Base-by-base conservation (phyloP, 2,888 invertebrate species). In the Microctonus hyperodae region DNA sequence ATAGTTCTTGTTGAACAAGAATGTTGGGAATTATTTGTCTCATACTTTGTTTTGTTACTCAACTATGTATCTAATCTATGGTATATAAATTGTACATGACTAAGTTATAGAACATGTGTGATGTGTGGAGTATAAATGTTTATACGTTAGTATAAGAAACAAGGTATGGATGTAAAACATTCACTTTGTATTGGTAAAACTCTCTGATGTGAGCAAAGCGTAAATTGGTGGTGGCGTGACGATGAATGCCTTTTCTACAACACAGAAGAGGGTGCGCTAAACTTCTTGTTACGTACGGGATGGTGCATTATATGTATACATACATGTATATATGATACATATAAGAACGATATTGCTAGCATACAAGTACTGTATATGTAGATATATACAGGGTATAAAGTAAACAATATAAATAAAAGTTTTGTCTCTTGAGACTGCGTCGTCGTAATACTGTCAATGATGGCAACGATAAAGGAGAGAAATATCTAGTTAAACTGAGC, bases 291-390 rank as follows among this genome's bases (percentile, higher is more conserved):
- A 63, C 16, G n/a, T 44, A 16, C 16, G 56, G 56, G 40, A 56
- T 44, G 44, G 16, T 44, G 44, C 16, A 44, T 44, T 37, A 3
- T 37, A n/a, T n/a, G n/a, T n/a, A n/a, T n/a, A n/a, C n/a, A n/a
- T n/a, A n/a, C n/a, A n/a, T n/a, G n/a, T n/a, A n/a, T n/a, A n/a
- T n/a, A n/a, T n/a, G n/a, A 40, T 23, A 37, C 31, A 28, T 63
- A 28, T 55, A 55, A 63, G 63, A 63, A 37, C 35, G 55, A 63
- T 56, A 63, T 56, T 50, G 23, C 44, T 50, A 40, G 31, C 63
- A 22, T 56, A 31, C 22, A 51, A n/a, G 23, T 16, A 51, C 33
- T 10, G 11, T 31, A 56, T 22, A 31, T 33, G 16, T 28, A 13
- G n/a, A 31, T 31, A 56, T n/a, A 28, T 44, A 44, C 44, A 28